Evolutionary conservation across 2,888 invertebrate genomes (phyloP), one percentile per base, ranked within the genome.

Genomic region (Axea sp.): DNA sequence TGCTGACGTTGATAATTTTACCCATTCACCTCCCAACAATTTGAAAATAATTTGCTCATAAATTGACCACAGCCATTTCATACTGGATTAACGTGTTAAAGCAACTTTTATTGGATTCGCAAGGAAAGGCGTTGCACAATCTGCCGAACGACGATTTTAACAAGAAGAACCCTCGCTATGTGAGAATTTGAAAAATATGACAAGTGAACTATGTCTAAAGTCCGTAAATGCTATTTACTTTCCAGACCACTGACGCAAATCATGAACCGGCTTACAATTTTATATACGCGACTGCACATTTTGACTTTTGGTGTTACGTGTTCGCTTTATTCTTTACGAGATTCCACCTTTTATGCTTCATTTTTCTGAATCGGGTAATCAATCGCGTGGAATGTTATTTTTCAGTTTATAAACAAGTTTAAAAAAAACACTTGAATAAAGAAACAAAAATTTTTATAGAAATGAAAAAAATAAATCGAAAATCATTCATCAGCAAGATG

Each of bases 111-210:
- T 24, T 43, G 9, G 31, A 9, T 9, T 11, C 14, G 7, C 26
- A 9, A 49, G 55, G 28, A 64, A 33, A 45, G 11, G 55, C 43
- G 8, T 60, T 60, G 41, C 26, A 37, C 37, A 60, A 51, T 41
- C 8, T 8, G 12, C 28, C 17, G 22, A 22, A 59, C 37, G 39
- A 22, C 14, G 35, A 19, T 55, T 55, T 41, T 15, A 41, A n/a
- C 24, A 24, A 43, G 43, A 55, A 59, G 68, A 68, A 45, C 35
- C 60, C 19, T 39, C 45, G 33, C 45, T 59, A 47, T 30, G 65
- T 55, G 67, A 67, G 67, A 73, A 73, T 67, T 67, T 73, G 60
- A 67, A 73, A 67, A 73, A 67, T 73, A 60, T 67, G 53, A 62
- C 73, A 47, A 73, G 49, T 67, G 28, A 60, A 24, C 53, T 67